Percentiles rank a stretch among this genome's conserved stretches.
These are phyloP conservation scores for Gambusia yucatana DNA, from an alignment of 2,797 vertebrate species.

Conservation along the genomic window DNA sequence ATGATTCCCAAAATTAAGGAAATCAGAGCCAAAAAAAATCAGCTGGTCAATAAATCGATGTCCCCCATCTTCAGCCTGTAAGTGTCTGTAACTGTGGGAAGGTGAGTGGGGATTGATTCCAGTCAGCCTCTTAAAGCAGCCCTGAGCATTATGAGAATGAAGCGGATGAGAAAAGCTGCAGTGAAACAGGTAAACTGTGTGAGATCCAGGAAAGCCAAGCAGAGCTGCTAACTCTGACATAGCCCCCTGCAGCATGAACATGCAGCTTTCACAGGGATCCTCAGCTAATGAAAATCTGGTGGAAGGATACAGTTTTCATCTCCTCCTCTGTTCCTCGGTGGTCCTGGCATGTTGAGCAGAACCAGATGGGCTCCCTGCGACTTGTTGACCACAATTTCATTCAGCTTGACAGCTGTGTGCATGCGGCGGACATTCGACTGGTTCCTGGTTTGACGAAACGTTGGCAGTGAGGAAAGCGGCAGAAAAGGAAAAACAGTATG, in stretches of 20 bases:
- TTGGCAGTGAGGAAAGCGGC: slow-evolving; percentile 13
- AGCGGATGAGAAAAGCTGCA: background rate
- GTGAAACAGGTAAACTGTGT: background rate
- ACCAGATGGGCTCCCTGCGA: slow-evolving; percentile 95
- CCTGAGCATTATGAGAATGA: background rate
- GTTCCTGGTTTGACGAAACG: slow-evolving; percentile 80
- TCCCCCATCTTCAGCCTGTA: background rate
- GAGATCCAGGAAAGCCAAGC: background rate
- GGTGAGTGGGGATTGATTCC: background rate
- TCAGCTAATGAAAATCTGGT: background rate
- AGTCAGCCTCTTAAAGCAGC: background rate
- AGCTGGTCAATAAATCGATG: background rate
- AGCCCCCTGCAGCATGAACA: background rate
- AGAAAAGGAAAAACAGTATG: background rate
- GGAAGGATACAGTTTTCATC: slow-evolving; percentile 98
- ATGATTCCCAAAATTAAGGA: background rate
- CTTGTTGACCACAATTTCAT: slow-evolving; percentile 89
- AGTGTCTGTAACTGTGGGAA: background rate
- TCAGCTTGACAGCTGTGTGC: slow-evolving; percentile 89
- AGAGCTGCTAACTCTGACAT: background rate
- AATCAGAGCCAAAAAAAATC: background rate
- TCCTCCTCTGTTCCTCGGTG: slow-evolving; percentile 89
- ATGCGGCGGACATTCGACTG: slow-evolving; percentile 92
- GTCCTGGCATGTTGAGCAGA: slow-evolving; percentile 97
- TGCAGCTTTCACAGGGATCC: background rate